Conservation (phyloP, 2,888 invertebrate genomes). For the Xestia xanthographa region DNA sequence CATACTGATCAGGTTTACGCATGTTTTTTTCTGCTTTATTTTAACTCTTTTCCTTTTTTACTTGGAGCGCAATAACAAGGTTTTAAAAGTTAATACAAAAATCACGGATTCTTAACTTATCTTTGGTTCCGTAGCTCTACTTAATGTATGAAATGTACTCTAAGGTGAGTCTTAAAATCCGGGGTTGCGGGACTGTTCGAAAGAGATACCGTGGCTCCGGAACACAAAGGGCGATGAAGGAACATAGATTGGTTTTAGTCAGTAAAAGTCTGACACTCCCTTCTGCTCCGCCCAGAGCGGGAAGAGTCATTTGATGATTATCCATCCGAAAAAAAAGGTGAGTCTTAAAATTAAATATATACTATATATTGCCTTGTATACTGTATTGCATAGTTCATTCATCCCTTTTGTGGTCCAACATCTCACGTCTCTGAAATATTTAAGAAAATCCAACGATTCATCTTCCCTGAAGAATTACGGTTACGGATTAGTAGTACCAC, state of each 20-base stretch:
- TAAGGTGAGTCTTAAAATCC: not conserved
- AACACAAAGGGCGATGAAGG: no score
- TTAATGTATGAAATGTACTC: not conserved
- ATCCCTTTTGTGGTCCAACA: no score
- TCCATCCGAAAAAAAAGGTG: no score
- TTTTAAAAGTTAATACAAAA: not conserved
- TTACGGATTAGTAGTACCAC: no score
- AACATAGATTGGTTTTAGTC: no score
- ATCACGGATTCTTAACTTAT: not conserved
- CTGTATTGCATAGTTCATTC: no score
- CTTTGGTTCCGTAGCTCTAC: not conserved
- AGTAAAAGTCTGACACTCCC: no score
- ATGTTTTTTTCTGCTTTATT: not conserved
- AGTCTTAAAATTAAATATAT: not conserved
- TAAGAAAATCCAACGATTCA: not conserved
- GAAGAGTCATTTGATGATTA: no score
- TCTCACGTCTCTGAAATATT: not conserved
- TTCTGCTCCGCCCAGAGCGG: no score
- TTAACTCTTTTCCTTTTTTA: not conserved
- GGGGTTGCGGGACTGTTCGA: no score
- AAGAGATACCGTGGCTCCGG: no score
- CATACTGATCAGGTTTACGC: slow-evolving; percentile 18
- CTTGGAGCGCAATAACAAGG: not conserved
- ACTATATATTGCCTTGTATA: no score
- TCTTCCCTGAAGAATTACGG: not conserved